Percentiles rank a stretch among this genome's conserved stretches.
Evolutionary conservation across 2,797 vertebrate species (phyloP).

Genomic region (Lateolabrax maculatus): DNA sequence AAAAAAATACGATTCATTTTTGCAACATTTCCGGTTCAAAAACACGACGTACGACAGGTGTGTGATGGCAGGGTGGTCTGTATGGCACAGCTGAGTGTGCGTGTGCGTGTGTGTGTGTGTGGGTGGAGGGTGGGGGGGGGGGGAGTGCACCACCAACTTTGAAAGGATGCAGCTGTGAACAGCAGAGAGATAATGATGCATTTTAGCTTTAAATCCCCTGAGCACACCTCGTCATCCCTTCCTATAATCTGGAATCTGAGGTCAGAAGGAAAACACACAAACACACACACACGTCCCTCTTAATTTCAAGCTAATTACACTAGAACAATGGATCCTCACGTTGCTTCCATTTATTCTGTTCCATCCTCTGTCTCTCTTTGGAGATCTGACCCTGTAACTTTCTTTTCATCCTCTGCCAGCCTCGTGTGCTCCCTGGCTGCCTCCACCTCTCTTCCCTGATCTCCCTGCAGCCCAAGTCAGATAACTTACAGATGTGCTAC

Average conservation of each 20-base stretch:
- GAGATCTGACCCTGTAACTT: constrained; percentile 47
- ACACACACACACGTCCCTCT: not conserved
- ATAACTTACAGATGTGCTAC: constrained; percentile 47
- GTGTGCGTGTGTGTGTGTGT: constrained; percentile 12
- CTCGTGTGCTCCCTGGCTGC: constrained; percentile 34
- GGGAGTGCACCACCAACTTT: not conserved
- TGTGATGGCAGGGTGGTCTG: constrained; percentile 1
- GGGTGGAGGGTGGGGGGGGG: no score
- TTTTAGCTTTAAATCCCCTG: not conserved
- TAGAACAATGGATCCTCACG: no score
- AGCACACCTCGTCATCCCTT: not conserved
- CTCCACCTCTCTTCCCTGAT: constrained; percentile 15
- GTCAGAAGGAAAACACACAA: constrained; percentile 5
- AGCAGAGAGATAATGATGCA: not conserved
- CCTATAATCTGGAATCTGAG: no score
- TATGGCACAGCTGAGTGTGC: not conserved
- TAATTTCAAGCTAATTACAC: constrained; percentile 41
- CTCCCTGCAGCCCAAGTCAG: constrained; percentile 35
- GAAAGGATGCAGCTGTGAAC: not conserved
- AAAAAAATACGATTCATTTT: not conserved
- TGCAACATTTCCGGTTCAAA: not conserved
- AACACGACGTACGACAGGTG: not conserved
- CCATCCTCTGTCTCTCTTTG: constrained; percentile 8
- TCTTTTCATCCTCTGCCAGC: constrained; percentile 62
- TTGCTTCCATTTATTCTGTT: constrained; percentile 1